Base-by-base conservation (phyloP, 2,797 vertebrate genomes). In the Chelidonichthys spinosus region DNA sequence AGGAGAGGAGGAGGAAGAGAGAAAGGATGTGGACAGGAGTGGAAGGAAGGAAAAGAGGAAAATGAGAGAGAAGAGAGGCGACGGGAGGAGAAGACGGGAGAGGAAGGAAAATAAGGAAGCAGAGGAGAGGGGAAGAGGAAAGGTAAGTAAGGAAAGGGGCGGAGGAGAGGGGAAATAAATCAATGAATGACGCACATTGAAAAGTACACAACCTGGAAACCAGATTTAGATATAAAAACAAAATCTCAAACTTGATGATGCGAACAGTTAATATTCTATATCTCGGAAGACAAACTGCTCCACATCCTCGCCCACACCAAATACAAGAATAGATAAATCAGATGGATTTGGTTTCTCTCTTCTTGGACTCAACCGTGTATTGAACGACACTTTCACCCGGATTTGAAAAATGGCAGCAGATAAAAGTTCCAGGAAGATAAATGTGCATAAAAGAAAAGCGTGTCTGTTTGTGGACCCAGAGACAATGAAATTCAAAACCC, bases 371-470 rank as follows among this genome's bases (percentile, higher is more conserved):
- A 44, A 83, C 47, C 73, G 78, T 49, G 68, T 37, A 72, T 72
- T 36, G 67, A 81, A 84, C 68, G 78, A 80, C 47, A 67, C 36
- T 61, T 74, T 78, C 44, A 79, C 72, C 54, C 67, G 64, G 32
- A 35, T 82, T 83, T 86, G 81, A 90, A 69, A 83, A 90, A 89
- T 77, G 58, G 74, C 65, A 40, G 66, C 4, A 63, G 55, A 74
- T 72, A 33, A 76, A 79, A 56, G 74, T 66, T 68, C 63, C 66
- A 15, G 63, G 63, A 83, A 79, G 84, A 85, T 43, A 18, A 82
- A 85, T 81, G 81, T 18, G 60, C 55, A 75, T 1, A 8, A 25
- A 71, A n/a, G 44, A 49, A 60, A 76, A 33, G n/a, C 6, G 32
- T 53, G 15, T 52, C 18, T 67, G 72, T 68, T 42, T 75, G 72